These are phyloP conservation scores for Drosophila gunungcola DNA, from an alignment of 1,140 invertebrate species.

Conservation along the genomic window DNA sequence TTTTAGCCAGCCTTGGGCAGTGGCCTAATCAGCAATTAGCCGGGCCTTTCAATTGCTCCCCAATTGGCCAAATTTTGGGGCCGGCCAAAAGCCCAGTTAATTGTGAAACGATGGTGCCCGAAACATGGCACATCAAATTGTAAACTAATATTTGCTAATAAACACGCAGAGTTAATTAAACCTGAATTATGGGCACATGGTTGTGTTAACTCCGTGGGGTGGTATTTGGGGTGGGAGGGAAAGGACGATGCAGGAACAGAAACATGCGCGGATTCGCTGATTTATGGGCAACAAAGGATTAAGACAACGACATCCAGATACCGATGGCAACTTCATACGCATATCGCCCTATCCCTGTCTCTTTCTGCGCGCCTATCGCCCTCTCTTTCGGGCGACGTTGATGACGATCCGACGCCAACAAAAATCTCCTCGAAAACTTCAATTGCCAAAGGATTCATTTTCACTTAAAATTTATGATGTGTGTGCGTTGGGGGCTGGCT, in stretches of 20 bases:
- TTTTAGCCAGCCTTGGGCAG: constrained; percentile 2
- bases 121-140: constrained; percentile 70
- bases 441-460: constrained; percentile 83
- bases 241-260: constrained; percentile 41
- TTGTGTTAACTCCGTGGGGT: constrained; percentile 27
- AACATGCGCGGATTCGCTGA: constrained; percentile 78
- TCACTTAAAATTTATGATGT: constrained; percentile 82
- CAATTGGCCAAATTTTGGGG: constrained; percentile 1
- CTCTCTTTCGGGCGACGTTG: constrained; percentile 33
- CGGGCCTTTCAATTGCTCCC: constrained; percentile 12
- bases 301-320: constrained; percentile 65
- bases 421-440: constrained; percentile 77
- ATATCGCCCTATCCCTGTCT: background rate
- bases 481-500: constrained; percentile 27
- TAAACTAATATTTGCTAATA: constrained; percentile 84
- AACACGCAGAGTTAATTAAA: constrained; percentile 81
- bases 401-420: constrained; percentile 73
- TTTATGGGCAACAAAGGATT: constrained; percentile 83
- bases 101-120: constrained; percentile 26
- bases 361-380: background rate
- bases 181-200: constrained; percentile 76
- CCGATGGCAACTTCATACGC: constrained; percentile 58
- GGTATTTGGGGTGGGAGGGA: background rate
- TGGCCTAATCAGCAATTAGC: constrained; percentile 10
- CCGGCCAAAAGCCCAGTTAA: constrained; percentile 46